Evolutionary conservation across 2,797 vertebrate species (phyloP).

Genomic region (Ctenopoma multispine): DNA sequence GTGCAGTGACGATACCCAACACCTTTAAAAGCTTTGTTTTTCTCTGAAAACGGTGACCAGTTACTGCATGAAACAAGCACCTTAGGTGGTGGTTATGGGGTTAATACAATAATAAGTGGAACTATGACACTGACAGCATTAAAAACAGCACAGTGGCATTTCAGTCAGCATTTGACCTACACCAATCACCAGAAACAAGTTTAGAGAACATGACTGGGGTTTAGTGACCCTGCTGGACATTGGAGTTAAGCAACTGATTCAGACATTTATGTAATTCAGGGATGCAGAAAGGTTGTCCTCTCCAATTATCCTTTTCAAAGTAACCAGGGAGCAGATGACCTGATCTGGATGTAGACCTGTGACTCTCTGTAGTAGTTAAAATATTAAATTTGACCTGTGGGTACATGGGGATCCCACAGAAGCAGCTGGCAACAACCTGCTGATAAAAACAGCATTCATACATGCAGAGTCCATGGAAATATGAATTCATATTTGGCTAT

Average conservation of each 20-base stretch:
- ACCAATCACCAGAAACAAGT: constrained; percentile 21
- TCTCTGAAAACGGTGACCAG: background rate
- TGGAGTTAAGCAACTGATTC: constrained; percentile 20
- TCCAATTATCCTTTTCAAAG: background rate
- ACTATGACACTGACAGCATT: background rate
- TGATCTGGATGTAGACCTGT: background rate
- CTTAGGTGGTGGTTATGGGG: background rate
- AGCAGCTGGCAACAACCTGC: constrained; percentile 6
- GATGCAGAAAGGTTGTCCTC: constrained; percentile 2
- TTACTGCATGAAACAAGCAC: constrained; percentile 12
- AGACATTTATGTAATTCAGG: constrained; percentile 14
- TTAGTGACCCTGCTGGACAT: constrained; percentile 28
- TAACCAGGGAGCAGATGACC: background rate
- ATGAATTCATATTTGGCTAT: constrained; percentile 14
- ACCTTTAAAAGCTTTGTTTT: background rate
- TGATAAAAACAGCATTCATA: background rate
- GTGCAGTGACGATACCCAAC: constrained; percentile 7
- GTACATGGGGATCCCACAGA: constrained; percentile 11
- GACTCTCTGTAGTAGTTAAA: background rate
- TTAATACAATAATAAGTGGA: background rate
- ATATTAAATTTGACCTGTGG: constrained; percentile 2
- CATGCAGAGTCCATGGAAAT: background rate
- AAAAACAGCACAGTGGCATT: background rate
- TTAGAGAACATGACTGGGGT: constrained; percentile 7
- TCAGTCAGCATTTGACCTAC: constrained; percentile 11